Evolutionary conservation across 2,797 vertebrate species (phyloP).

Genomic region (Clarias pachynema): DNA sequence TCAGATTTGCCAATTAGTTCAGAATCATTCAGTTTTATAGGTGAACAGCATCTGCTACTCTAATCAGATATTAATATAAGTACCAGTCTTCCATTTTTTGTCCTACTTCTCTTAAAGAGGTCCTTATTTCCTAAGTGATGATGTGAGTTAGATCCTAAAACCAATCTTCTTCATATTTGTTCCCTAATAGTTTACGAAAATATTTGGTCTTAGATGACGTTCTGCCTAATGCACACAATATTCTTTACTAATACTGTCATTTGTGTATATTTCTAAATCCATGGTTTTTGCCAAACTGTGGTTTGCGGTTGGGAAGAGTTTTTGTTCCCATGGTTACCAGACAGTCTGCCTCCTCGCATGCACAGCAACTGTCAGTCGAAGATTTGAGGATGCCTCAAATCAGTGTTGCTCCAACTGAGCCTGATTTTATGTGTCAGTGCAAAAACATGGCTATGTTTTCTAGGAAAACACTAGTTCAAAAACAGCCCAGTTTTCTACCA

Average conservation of each 20-base stretch:
- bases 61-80: not conserved
- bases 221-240: slow-evolving; percentile 12
- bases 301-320: slow-evolving; percentile 21
- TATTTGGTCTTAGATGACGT: not conserved
- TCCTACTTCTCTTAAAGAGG: not conserved
- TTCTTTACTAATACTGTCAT: slow-evolving; percentile 19
- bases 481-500: not conserved
- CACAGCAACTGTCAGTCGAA: slow-evolving; percentile 57
- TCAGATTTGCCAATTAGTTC: not conserved
- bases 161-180: slow-evolving; percentile 4
- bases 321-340: slow-evolving; percentile 48
- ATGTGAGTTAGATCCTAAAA: not conserved
- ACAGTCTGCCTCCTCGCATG: slow-evolving; percentile 51
- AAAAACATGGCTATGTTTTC: slow-evolving; percentile 9
- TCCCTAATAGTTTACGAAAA: not conserved
- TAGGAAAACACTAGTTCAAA: slow-evolving; percentile 1
- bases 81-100: not conserved
- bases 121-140: not conserved
- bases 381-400: slow-evolving; percentile 66
- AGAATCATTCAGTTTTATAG: not conserved
- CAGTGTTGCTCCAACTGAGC: slow-evolving; percentile 47
- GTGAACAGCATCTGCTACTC: not conserved
- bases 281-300: slow-evolving; percentile 27
- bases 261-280: slow-evolving; percentile 24
- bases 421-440: slow-evolving; percentile 55